Evolutionary conservation across 2,797 vertebrate genomes (phyloP), one percentile per base, ranked within the genome.

Genomic region (Oreonectes daqikongensis): DNA sequence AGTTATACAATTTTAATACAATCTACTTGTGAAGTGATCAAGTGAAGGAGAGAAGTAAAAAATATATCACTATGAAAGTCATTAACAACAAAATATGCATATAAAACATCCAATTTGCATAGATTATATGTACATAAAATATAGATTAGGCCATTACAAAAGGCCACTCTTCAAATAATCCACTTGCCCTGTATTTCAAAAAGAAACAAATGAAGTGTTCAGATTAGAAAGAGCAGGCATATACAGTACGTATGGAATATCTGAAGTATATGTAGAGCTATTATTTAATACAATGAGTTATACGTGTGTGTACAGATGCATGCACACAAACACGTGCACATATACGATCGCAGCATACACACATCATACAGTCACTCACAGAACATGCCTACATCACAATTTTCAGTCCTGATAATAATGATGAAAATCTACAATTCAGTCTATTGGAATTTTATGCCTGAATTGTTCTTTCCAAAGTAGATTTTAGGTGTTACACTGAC

Each of bases 71-170:
- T 66, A 57, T 61, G 24, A 74, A 77, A 73, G n/a, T 72, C 53
- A 22, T 77, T 69, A 50, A 44, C 48, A 69, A 61, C 42, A 17
- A 69, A 50, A 69, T 26, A 46, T 40, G 38, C 46, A 61, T 69
- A 77, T 30, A 69, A 77, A 76, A 69, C 53, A 61, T 48, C 5
- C 4, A 26, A 24, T 74, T 82, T 81, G 81, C 81, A 84, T 84
- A 82, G 83, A 79, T 81, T 30, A 75, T 22, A 69, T 80, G 78
- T 75, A 71, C 68, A 79, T 64, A 57, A 70, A 77, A 53, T 75
- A 80, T 75, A 73, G 50, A 18, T 53, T 44, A 8, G 60, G 32
- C 46, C 48, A 74, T 30, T 24, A 55, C 35, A 30, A 55, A 66
- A 55, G 61, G 72, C 48, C 50, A 17, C 44, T 44, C 24, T 20